Base-by-base conservation (phyloP, 2,113 vertebrate genomes). In the Pholis gunnellus region DNA sequence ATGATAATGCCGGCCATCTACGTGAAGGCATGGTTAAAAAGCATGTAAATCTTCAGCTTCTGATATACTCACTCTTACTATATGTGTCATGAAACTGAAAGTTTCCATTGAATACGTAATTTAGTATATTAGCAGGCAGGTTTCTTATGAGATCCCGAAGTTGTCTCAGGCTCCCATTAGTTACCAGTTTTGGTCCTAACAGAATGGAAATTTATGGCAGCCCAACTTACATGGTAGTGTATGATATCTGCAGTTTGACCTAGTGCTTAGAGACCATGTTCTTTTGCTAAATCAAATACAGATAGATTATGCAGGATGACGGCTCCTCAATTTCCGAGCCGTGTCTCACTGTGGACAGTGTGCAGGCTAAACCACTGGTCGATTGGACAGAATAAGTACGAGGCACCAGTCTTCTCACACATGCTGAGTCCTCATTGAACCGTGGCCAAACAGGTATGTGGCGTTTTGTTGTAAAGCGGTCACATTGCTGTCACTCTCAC, bases 381-480 rank as follows among this genome's bases (percentile, higher is more conserved):
- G 34, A 74, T 57, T 8, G 29, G 40, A 73, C 27, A 69, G 70
- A 74, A 29, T 13, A n/a, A 63, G 64, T 61, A 31, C 66, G 74
- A 52, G 78, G 71, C 68, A 69, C 72, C 31, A 4, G 63, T 63
- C 48, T 14, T 36, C 68, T 80, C 67, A 80, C 82, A 79, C 82
- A 90, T 86, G 61, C 52, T 84, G 81, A 82, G 72, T 65, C 64
- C 68, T 83, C 74, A 85, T 48, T 89, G 81, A 89, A 87, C 77
- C 75, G 57, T 87, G 68, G 81, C 52, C 77, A 87, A 79, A 85
- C 68, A 64, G 85, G 83, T 71, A 87, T 89, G 78, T 80, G 65
- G 40, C n/a, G 17, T 59, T 81, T 68, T 81, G 15, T 71, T 68
- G 70, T 66, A 38, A 68, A 82, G 38, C 2, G 8, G 9, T 78